Percentiles rank a stretch among this genome's conserved stretches.
Evolutionary conservation across 1,140 invertebrate genomes (phyloP).

Genomic region (Drosophila funebris): DNA sequence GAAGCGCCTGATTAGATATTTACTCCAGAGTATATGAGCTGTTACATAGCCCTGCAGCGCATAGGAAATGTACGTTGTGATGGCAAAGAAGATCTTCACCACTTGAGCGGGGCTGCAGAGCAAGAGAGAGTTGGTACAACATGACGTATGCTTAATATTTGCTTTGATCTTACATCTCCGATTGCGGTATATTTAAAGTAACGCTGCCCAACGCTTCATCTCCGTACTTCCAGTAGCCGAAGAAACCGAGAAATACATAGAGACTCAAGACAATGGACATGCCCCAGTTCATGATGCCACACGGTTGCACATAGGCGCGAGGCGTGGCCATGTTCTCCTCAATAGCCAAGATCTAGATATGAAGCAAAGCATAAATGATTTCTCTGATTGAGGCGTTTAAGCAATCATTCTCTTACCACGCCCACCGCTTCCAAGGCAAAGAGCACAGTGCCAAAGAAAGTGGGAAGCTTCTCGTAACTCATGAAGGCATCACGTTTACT

Average conservation of each 20-base stretch:
- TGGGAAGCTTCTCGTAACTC: conserved; percentile 85
- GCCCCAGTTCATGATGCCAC: conserved; percentile 91
- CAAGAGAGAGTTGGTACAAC: conserved; percentile 8
- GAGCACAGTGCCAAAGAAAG: conserved; percentile 94
- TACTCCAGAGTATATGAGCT: conserved; percentile 94
- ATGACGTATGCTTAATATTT: background rate
- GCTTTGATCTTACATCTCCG: conserved; percentile 82
- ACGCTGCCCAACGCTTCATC: conserved; percentile 87
- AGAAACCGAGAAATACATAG: conserved; percentile 91
- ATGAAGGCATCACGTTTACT: conserved; percentile 86
- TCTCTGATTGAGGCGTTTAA: background rate
- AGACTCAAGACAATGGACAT: conserved; percentile 90
- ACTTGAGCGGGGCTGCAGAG: conserved; percentile 90
- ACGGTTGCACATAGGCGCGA: conserved; percentile 88
- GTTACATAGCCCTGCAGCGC: conserved; percentile 97
- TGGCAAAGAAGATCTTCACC: conserved; percentile 92
- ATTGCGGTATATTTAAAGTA: conserved; percentile 89
- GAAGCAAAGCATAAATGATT: background rate
- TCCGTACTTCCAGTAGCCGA: conserved; percentile 93
- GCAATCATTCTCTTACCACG: conserved; percentile 87
- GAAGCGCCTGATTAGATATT: conserved; percentile 86
- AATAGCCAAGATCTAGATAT: conserved; percentile 89
- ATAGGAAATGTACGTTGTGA: conserved; percentile 96
- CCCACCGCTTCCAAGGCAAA: conserved; percentile 96
- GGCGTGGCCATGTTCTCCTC: conserved; percentile 94